Conservation (phyloP, 2,888 invertebrate genomes). For the Drosophila tripunctata region DNA sequence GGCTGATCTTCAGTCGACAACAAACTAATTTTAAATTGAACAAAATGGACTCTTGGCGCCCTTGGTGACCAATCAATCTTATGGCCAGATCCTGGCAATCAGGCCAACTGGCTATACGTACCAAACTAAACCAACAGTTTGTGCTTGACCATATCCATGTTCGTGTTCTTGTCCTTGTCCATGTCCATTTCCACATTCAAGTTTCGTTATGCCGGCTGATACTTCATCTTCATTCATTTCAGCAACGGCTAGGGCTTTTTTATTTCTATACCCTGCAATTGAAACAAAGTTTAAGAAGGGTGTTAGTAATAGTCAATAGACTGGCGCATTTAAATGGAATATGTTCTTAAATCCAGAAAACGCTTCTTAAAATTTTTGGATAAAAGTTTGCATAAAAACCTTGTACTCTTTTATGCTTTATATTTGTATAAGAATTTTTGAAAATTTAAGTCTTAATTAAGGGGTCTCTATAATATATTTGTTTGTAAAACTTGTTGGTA, state of each 20-base stretch:
- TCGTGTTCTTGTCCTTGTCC: constrained; percentile 11
- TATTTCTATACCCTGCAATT: background rate
- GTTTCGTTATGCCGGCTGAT: constrained; percentile 32
- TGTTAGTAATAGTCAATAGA: too few species aligned
- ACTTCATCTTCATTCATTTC: constrained; percentile 77
- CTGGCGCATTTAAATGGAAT: too few species aligned
- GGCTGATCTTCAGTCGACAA: constrained; percentile 24
- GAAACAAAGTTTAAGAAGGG: background rate
- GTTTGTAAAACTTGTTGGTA: too few species aligned
- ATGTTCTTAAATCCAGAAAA: too few species aligned
- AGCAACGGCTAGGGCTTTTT: constrained; percentile 55
- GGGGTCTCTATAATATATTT: too few species aligned
- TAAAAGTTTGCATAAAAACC: too few species aligned
- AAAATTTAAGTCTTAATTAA: too few species aligned
- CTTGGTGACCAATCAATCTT: constrained; percentile 54
- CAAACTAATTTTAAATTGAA: constrained; percentile 33
- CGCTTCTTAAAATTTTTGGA: too few species aligned
- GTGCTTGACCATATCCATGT: background rate
- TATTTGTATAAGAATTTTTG: too few species aligned
- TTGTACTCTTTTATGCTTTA: too few species aligned
- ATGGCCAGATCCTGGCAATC: background rate
- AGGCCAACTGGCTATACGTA: constrained; percentile 21
- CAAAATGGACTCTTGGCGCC: constrained; percentile 18
- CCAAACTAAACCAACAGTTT: constrained; percentile 20
- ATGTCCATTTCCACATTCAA: constrained; percentile 10